Conservation (phyloP, 92 coral and sea anemone genomes). For the Parazoanthus swiftii region DNA sequence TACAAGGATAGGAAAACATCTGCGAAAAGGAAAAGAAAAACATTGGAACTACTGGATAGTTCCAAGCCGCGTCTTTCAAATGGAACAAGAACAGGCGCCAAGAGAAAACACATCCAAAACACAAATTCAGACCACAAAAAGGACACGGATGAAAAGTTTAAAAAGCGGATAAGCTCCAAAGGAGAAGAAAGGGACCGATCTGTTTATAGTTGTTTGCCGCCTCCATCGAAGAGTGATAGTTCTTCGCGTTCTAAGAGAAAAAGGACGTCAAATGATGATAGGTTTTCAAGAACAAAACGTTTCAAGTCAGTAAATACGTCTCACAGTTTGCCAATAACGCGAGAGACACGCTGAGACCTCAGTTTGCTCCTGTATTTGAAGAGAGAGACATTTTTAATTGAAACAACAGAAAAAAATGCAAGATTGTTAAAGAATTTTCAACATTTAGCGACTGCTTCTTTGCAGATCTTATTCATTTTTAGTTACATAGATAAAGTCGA, state of each 20-base stretch:
- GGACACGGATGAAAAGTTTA: not conserved
- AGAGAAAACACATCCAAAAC: not conserved
- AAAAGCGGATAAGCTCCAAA: not conserved
- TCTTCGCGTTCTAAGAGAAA: not conserved
- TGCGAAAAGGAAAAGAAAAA: conserved; percentile 1
- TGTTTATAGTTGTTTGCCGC: not conserved
- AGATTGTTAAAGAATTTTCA: no score
- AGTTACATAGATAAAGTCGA: no score
- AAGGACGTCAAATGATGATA: conserved; percentile 4
- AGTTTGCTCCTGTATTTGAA: no score
- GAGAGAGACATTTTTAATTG: no score
- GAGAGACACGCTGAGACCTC: no score
- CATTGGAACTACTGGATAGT: not conserved
- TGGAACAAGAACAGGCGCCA: not conserved
- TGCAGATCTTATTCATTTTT: no score
- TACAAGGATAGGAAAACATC: conserved; percentile 10
- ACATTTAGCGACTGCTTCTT: no score
- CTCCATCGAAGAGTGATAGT: not conserved
- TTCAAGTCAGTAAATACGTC: conserved; percentile 1
- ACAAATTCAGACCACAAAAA: not conserved
- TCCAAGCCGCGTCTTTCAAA: not conserved
- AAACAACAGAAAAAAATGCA: no score
- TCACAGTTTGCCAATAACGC: no score
- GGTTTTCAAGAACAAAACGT: not conserved
- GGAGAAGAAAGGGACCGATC: not conserved